Evolutionary conservation across 2,888 invertebrate species (phyloP).

Genomic region (Andrena chrysosceles): DNA sequence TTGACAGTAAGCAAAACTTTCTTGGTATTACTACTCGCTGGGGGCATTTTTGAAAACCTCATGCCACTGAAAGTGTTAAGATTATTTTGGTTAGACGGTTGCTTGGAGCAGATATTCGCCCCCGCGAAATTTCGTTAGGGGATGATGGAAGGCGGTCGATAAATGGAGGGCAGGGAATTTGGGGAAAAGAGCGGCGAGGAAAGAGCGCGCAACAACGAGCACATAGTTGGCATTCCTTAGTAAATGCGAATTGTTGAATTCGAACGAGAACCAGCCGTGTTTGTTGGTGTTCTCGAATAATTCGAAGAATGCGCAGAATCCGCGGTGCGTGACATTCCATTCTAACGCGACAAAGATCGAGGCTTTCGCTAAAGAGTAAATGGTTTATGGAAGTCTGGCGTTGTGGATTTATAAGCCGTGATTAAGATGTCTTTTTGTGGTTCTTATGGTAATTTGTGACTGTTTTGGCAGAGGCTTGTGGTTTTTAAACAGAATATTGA

Average conservation of each 20-base stretch:
- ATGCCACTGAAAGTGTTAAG: background rate
- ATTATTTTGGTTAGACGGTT: background rate
- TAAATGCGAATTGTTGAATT: constrained; percentile 50
- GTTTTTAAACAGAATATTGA: too few relatives aligned
- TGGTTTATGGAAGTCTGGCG: background rate
- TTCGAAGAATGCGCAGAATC: constrained; percentile 29
- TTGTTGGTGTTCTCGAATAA: constrained; percentile 42
- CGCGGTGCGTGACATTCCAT: constrained; percentile 15
- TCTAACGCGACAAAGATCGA: constrained; percentile 25
- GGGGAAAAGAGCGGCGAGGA: constrained; percentile 30
- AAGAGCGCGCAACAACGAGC: constrained; percentile 7
- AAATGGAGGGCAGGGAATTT: constrained; percentile 20
- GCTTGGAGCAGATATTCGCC: background rate
- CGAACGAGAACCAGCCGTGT: constrained; percentile 33
- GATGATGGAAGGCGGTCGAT: constrained; percentile 9
- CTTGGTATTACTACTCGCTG: too few relatives aligned
- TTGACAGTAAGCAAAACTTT: too few relatives aligned
- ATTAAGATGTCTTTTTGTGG: too few relatives aligned
- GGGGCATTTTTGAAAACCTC: too few relatives aligned
- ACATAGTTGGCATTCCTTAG: constrained; percentile 39
- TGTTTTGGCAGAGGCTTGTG: too few relatives aligned
- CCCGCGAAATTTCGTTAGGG: background rate
- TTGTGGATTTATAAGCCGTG: background rate
- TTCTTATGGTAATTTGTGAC: too few relatives aligned
- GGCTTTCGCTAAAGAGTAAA: constrained; percentile 8